Base-by-base conservation (phyloP, 2,888 invertebrate genomes). In the Alentia gelatinosa region DNA sequence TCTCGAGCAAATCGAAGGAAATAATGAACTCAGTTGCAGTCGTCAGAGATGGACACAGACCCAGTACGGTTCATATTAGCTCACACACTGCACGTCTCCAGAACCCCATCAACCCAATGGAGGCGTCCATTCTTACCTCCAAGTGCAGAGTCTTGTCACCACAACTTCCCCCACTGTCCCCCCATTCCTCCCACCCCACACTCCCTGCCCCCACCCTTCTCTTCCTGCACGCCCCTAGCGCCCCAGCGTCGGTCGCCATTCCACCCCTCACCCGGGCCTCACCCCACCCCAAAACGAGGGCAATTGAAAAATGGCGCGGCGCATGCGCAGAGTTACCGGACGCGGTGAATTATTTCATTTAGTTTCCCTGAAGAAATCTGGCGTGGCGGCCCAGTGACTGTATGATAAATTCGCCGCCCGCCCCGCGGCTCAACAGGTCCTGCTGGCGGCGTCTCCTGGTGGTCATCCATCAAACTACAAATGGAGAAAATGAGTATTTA, bases 401-500 rank as follows among this genome's bases (percentile, higher is more conserved):
- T 47, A 86, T 86, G 47, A 86, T 86, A 86, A 86, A 86, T 86
- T 86, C 23, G n/a, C 86, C 50, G 3, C 15, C 50, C 9, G 86
- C 50, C 86, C 86, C 19, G 26, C 86, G 50, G 86, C 86, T 86
- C 86, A 86, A 86, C 86, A 86, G 86, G 86, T 86, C 86, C 86
- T 86, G 5, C n/a, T 30, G 26, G 86, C 47, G 86, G 86, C 40
- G 86, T 42, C 86, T 86, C 86, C 86, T 47, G 86, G 50, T 50
- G 86, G 86, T 47, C 47, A 86, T 86, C 86, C 86, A 86, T 86
- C 86, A 86, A 86, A 86, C 86, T 30, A 47, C 47, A 50, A 86
- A 86, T 86, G 86, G 86, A 86, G 86, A 42, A 86, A 86, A 86
- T 86, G 86, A 86, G 86, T 86, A 86, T 86, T 86, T 86, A 86